Conservation (phyloP, 2,888 invertebrate species). For the Tachystola acroxantha region DNA sequence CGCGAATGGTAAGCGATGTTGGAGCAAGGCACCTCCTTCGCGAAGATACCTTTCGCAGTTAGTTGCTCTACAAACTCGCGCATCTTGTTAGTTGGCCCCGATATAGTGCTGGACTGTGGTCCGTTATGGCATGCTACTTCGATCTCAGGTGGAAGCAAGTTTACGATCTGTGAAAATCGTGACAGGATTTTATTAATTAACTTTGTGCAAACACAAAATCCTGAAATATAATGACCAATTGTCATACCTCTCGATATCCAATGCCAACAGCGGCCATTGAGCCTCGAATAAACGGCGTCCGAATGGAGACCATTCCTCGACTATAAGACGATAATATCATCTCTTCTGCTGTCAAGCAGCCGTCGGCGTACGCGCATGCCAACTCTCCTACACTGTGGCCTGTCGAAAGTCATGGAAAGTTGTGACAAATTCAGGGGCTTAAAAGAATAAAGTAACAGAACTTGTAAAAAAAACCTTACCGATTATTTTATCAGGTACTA, state of each 20-base stretch:
- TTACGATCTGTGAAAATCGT: constrained; percentile 30
- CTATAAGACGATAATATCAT: constrained; percentile 88
- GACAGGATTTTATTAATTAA: neutral
- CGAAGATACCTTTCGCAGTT: constrained; percentile 48
- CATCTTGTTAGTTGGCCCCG: constrained; percentile 84
- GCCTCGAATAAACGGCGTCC: constrained; percentile 81
- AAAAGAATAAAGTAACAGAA: too few species aligned
- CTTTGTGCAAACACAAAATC: too few species aligned
- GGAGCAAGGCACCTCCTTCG: constrained; percentile 73
- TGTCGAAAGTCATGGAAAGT: too few species aligned
- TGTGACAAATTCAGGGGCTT: too few species aligned
- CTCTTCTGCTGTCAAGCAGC: constrained; percentile 89
- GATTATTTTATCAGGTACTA: constrained; percentile 85
- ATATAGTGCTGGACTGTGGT: constrained; percentile 85
- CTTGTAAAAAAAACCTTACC: too few species aligned
- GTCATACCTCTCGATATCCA: constrained; percentile 63
- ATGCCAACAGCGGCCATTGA: constrained; percentile 92
- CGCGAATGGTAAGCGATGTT: constrained; percentile 93
- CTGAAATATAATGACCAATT: neutral
- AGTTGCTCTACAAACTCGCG: constrained; percentile 69
- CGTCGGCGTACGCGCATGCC: constrained; percentile 74
- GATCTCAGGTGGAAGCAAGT: constrained; percentile 76
- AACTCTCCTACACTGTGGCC: constrained; percentile 87
- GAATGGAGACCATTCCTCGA: constrained; percentile 83
- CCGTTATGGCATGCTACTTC: constrained; percentile 90